Conservation (phyloP, 2,797 vertebrate species). For the Anableps anableps region DNA sequence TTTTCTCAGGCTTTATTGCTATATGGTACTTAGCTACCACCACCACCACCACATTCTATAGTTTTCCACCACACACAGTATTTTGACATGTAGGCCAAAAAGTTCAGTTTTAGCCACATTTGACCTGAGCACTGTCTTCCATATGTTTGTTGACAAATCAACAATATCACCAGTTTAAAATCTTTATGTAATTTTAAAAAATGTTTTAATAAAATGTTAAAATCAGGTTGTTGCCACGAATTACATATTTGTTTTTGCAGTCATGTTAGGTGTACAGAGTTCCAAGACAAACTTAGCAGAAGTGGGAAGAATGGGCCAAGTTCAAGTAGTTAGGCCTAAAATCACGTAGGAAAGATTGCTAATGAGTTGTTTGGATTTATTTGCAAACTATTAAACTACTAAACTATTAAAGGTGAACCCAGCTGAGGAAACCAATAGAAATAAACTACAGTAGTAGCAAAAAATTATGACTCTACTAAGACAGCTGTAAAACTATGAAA, state of each 20-base stretch:
- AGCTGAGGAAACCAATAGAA: neutral
- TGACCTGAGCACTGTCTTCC: neutral
- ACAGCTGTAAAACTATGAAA: neutral
- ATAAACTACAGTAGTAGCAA: neutral
- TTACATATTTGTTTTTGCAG: no score
- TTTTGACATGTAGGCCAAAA: no score
- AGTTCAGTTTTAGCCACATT: neutral
- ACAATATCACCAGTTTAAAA: no score
- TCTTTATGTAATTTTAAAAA: no score
- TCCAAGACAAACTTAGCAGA: no score
- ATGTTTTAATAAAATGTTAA: no score
- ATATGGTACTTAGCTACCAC: neutral
- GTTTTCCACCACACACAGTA: no score
- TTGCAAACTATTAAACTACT: neutral
- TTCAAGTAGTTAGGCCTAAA: no score
- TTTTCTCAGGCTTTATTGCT: neutral
- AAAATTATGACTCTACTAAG: neutral
- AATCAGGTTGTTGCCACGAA: no score
- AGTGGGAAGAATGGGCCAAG: no score
- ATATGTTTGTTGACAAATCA: neutral
- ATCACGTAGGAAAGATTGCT: no score
- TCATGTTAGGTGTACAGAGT: no score
- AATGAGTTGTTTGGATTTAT: neutral
- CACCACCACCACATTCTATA: neutral
- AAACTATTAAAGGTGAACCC: neutral